phyloP scores from a whole-genome alignment of 2,113 vertebrate species.

The Okapia johnstoni region DNA sequence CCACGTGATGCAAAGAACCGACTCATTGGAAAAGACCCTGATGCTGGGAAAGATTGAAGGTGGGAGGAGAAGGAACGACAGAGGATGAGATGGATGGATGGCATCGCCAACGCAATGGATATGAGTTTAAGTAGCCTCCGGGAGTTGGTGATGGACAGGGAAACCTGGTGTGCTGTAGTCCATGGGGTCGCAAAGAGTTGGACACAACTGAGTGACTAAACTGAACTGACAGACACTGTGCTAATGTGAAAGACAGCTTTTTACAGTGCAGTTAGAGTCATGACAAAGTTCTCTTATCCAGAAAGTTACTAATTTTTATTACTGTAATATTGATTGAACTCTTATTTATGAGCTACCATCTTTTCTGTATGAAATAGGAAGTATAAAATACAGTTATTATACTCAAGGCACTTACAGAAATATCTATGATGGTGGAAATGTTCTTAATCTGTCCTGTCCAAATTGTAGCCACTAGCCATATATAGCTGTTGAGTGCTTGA shows the following conservation, averaged over 20 bases:
- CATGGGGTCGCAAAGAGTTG: not conserved
- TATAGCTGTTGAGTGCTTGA: not conserved
- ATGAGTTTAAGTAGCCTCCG: not conserved
- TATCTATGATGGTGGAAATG: not conserved
- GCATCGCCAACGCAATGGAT: not conserved
- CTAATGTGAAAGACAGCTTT: not conserved
- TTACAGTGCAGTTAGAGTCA: not conserved
- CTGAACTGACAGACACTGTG: not conserved
- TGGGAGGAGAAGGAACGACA: not conserved
- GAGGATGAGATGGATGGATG: not conserved
- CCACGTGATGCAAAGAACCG: not conserved
- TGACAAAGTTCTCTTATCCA: not conserved
- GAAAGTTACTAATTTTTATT: conserved; percentile 4
- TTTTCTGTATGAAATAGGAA: not conserved
- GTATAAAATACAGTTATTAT: not conserved
- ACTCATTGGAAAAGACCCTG: not conserved
- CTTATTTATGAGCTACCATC: not conserved
- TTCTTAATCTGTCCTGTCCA: not conserved
- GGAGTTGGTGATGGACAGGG: not conserved
- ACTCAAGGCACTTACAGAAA: not conserved
- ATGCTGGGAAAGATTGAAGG: not conserved
- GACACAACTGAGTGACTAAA: not conserved
- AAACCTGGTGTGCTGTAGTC: not conserved
- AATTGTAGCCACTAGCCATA: not conserved
- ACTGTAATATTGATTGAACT: not conserved